phyloP scores from a whole-genome alignment of 2,888 invertebrate genomes.

The Sycophila texana region DNA sequence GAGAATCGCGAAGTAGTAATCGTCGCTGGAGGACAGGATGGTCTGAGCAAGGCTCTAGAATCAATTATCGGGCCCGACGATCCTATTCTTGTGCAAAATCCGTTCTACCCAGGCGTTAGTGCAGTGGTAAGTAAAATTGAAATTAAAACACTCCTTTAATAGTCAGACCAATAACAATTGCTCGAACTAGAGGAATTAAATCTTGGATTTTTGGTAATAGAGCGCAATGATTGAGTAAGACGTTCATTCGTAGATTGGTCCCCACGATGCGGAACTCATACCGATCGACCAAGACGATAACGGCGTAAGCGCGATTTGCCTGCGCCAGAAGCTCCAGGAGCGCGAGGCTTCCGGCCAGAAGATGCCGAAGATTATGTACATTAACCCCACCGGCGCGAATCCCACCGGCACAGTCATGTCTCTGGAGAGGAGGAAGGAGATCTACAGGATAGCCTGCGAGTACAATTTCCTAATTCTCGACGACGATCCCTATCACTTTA shows the following conservation, averaged over 20 bases:
- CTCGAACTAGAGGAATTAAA: background rate
- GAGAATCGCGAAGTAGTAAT: constrained; percentile 81
- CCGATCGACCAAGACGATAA: constrained; percentile 83
- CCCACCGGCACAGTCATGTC: constrained; percentile 85
- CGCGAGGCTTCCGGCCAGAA: constrained; percentile 74
- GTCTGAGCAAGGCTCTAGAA: constrained; percentile 85
- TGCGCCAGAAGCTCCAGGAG: constrained; percentile 79
- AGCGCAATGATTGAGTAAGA: background rate
- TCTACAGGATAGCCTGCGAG: constrained; percentile 85
- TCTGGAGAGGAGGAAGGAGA: constrained; percentile 80
- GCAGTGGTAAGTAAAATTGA: constrained; percentile 78
- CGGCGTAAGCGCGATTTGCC: constrained; percentile 81
- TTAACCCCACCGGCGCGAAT: constrained; percentile 87
- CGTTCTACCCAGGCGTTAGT: constrained; percentile 84
- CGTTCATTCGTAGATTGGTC: constrained; percentile 79
- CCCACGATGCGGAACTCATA: constrained; percentile 81
- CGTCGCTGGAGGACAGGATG: constrained; percentile 87
- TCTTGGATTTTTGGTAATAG: background rate
- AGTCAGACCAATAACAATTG: too few species aligned
- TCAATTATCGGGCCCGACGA: constrained; percentile 84
- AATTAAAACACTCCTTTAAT: background rate
- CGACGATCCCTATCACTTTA: constrained; percentile 89
- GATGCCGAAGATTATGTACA: constrained; percentile 85
- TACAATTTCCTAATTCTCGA: constrained; percentile 88
- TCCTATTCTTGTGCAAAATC: constrained; percentile 83